Base-by-base conservation (phyloP, 2,888 invertebrate genomes). In the Eupithecia inturbata region DNA sequence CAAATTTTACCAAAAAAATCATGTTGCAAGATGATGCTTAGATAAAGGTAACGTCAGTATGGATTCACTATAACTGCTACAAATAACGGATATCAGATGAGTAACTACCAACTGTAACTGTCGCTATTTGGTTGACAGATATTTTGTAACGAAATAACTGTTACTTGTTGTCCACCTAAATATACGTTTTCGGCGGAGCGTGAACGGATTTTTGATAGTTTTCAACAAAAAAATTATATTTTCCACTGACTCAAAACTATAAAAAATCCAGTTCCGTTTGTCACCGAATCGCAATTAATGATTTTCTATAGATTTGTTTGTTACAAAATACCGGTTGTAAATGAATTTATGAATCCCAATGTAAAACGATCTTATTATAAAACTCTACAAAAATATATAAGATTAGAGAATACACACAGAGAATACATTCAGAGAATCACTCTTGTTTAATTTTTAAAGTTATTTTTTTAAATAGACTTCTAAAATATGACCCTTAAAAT, bases 291-390 rank as follows among this genome's bases (percentile, higher is more conserved):
- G 3, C 22, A 53, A 10, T 57, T 10, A 1, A 3, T 12, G 3
- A 26, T 26, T 26, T 57, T 57, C 22, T 53, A 53, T 22, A 53
- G 12, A 60, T 9, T 31, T 12, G 16, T 62, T 28, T 9, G 31
- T 62, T 62, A 62, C 62, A 62, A 62, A 60, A 62, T 62, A 62
- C 19, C 62, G 7, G 31, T 62, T 19, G 16, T 31, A 28, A 31
- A 62, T 28, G 31, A 62, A 31, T 31, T 26, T 26, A 31, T 31
- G 62, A 31, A 62, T 60, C 31, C 62, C 62, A 31, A 62, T 62
- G 31, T 5, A 60, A 19, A 31, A 16, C 2, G 19, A 3, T 22
- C 31, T 31, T 62, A 31, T 19, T 16, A 26, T 28, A 31, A 16
- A 62, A 62, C 31, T 31, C 62, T 7, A 4, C 9, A 49, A 49